Conservation (phyloP, 1,140 invertebrate genomes). For the Aphelenchoides fujianensis region DNA sequence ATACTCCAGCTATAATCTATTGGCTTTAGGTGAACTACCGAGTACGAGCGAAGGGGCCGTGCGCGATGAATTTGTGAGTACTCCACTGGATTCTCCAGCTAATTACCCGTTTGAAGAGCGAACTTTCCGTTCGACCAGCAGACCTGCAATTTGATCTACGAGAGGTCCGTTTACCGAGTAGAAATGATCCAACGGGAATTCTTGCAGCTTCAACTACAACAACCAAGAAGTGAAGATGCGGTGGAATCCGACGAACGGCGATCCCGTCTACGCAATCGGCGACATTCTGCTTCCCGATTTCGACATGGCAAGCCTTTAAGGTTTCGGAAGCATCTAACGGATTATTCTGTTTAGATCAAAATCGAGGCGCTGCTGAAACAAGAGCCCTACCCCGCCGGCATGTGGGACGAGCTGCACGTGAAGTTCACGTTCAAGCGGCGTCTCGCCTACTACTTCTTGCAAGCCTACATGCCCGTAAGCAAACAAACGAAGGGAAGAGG, state of each 20-base stretch:
- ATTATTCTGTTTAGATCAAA: constrained; percentile 25
- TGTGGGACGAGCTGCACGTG: constrained; percentile 62
- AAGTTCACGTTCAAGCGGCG: constrained; percentile 54
- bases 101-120: too few species aligned
- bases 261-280: constrained; percentile 52
- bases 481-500: not conserved
- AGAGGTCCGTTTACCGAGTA: constrained; percentile 42
- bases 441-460: constrained; percentile 60
- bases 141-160: constrained; percentile 58
- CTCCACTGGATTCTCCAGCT: too few species aligned
- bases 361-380: not conserved
- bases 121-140: constrained; percentile 60
- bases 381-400: constrained; percentile 59
- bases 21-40: constrained; percentile 38
- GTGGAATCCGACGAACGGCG: constrained; percentile 50
- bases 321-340: constrained; percentile 43
- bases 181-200: not conserved
- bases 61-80: too few species aligned
- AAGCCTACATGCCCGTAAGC: constrained; percentile 58
- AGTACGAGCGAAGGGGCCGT: constrained; percentile 60
- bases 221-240: constrained; percentile 62
- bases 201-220: constrained; percentile 61
- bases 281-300: constrained; percentile 57
- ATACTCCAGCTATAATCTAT: constrained; percentile 6
- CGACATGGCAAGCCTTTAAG: constrained; percentile 53